phyloP scores from a whole-genome alignment of 53 echinoderm and acorn worm species.

The Zoroaster sp. region DNA sequence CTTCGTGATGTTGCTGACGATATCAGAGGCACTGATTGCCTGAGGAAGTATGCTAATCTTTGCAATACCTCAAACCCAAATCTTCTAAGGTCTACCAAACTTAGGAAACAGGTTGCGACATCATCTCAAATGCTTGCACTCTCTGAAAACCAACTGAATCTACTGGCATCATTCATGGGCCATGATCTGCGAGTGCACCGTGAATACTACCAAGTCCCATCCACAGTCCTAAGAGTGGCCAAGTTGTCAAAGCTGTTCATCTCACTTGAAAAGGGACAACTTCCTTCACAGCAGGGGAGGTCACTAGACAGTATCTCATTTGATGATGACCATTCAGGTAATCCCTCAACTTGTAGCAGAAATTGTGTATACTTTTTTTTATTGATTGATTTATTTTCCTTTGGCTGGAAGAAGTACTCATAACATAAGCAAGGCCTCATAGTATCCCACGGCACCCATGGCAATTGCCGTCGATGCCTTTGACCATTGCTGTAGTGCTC shows the following conservation, averaged over 20 bases:
- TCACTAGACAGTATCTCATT: conserved; percentile 61
- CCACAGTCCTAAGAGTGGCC: conserved; percentile 55
- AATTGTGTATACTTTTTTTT: background rate
- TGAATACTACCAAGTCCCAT: conserved; percentile 56
- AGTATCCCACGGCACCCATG: too few relatives aligned
- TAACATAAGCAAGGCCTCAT: too few relatives aligned
- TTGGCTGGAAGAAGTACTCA: background rate
- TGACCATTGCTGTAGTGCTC: too few relatives aligned
- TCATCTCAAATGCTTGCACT: conserved; percentile 65
- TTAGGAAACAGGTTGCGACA: conserved; percentile 65
- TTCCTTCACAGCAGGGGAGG: conserved; percentile 46
- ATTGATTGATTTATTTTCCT: background rate
- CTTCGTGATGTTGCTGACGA: too few relatives aligned
- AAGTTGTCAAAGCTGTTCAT: conserved; percentile 70
- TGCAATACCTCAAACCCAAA: conserved; percentile 60
- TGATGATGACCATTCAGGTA: conserved; percentile 5
- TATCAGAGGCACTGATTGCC: conserved; percentile 57
- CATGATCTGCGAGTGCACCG: conserved; percentile 57
- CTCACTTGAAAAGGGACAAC: conserved; percentile 63
- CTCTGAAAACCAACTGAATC: conserved; percentile 68
- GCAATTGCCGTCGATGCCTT: too few relatives aligned
- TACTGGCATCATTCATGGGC: conserved; percentile 59
- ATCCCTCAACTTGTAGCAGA: background rate
- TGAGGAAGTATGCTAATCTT: conserved; percentile 30
- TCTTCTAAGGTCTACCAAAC: conserved; percentile 61